Conservation (phyloP, 2,888 invertebrate species). For the Choreutis nemorana region DNA sequence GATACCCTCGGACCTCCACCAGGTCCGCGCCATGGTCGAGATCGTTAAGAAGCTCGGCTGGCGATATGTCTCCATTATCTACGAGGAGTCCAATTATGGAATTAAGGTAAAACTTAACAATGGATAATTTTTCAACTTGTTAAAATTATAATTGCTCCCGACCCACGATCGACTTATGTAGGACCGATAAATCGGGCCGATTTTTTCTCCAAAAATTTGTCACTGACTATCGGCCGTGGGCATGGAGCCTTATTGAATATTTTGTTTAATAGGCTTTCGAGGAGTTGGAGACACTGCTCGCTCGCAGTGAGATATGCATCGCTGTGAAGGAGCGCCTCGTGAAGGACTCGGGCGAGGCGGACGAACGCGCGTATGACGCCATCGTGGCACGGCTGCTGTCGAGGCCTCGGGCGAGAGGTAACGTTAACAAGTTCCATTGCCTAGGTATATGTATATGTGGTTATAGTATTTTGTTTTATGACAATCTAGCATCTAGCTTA, state of each 20-base stretch:
- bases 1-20: constrained; percentile 90
- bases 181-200: too few species aligned
- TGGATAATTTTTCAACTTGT: too few species aligned
- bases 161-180: too few species aligned
- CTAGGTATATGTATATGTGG: too few species aligned
- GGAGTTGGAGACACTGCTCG: constrained; percentile 86
- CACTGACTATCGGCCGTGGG: too few species aligned
- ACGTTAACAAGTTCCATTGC: too few species aligned
- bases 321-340: constrained; percentile 92
- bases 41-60: constrained; percentile 80
- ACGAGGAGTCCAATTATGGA: constrained; percentile 90
- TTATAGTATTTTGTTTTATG: too few species aligned
- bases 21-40: constrained; percentile 89
- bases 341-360: constrained; percentile 94
- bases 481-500: too few species aligned
- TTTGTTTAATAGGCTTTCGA: constrained; percentile 80
- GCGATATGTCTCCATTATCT: constrained; percentile 88
- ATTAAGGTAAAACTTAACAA: constrained; percentile 86
- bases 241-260: constrained; percentile 1
- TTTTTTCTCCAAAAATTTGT: too few species aligned
- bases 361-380: constrained; percentile 84
- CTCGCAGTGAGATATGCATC: constrained; percentile 87
- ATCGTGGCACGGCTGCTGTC: constrained; percentile 84
- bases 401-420: constrained; percentile 88
- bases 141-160: too few species aligned